Base-by-base conservation (phyloP, 1,140 invertebrate genomes). In the Drosophila lacteicornis region DNA sequence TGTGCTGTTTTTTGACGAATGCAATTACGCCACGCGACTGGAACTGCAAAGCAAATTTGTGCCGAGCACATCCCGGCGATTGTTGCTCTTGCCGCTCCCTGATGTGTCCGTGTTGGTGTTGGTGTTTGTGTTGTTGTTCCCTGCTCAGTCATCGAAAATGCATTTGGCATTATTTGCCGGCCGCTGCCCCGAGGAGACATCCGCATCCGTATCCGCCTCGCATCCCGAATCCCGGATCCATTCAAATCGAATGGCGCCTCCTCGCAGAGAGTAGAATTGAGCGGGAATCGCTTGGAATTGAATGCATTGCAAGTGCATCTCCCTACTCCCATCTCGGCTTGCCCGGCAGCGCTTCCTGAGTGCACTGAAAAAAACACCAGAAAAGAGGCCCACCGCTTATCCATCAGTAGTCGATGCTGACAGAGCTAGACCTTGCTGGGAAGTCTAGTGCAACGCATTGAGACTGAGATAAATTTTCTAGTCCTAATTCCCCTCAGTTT, bases 21-120 rank as follows among this genome's bases (percentile, higher is more conserved):
- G 84, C 85, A 88, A 88, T 90, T 88, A 90, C 86, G 67, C 70
- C 85, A 85, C 62, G 77, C 40, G 6, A 43, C 59, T 30, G 33
- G 9, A 11, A 36, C 33, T 67, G 36, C 69, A 62, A 62, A 67
- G 59, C 55, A 62, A 76, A 62, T 80, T 61, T 67, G 49, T 43
- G 69, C 17, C 12, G 5, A 36, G 33, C 51, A 59, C 40, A 51
- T 61, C 19, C 59, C 49, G 13, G 30, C 62, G 43, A 45, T 47
- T 76, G 27, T 61, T 80, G 43, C 49, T 55, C 19, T 11, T 12
- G 33, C 33, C 33, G 33, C 62, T 11, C 19, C n/a, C 15, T 42
- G 45, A 22, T 60, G 47, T 45, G 56, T 15, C 8, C n/a, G 47
- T 11, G 42, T 27, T 40, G 38, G 33, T 47, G 33, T 36, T 36